These are phyloP conservation scores for Drosophila littoralis DNA, from an alignment of 1,140 invertebrate species.

Conservation along the genomic window DNA sequence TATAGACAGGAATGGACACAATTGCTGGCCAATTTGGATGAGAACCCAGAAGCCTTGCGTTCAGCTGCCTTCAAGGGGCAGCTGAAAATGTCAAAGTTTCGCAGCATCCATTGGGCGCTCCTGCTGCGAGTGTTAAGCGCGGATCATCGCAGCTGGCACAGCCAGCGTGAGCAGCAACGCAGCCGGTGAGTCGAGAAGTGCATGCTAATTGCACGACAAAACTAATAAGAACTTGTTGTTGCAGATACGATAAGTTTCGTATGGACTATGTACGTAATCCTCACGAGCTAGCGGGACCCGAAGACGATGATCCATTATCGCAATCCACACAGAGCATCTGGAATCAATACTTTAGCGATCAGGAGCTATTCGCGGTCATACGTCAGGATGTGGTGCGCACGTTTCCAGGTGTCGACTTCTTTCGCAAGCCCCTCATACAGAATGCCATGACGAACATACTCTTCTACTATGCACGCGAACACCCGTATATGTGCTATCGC, in stretches of 20 bases:
- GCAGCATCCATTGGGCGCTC: slow-evolving; percentile 85
- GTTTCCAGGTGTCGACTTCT: slow-evolving; percentile 92
- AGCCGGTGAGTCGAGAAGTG: slow-evolving; percentile 36
- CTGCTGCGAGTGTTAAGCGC: slow-evolving; percentile 82
- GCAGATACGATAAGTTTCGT: slow-evolving; percentile 76
- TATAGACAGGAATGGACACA: slow-evolving; percentile 83
- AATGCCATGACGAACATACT: slow-evolving; percentile 87
- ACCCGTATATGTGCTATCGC: slow-evolving; percentile 89
- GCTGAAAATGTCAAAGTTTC: slow-evolving; percentile 84
- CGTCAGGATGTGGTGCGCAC: slow-evolving; percentile 92
- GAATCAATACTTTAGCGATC: slow-evolving; percentile 93
- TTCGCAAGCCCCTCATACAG: slow-evolving; percentile 88
- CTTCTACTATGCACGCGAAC: slow-evolving; percentile 90
- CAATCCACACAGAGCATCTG: slow-evolving; percentile 88
- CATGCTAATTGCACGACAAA: neutral
- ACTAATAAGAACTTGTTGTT: neutral
- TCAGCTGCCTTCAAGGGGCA: slow-evolving; percentile 83
- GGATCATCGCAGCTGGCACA: slow-evolving; percentile 76
- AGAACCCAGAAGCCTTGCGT: slow-evolving; percentile 67
- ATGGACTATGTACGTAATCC: slow-evolving; percentile 80
- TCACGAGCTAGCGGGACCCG: slow-evolving; percentile 52
- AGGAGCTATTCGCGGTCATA: slow-evolving; percentile 90
- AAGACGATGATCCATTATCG: slow-evolving; percentile 78
- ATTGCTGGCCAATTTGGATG: slow-evolving; percentile 66
- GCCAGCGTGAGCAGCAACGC: slow-evolving; percentile 69